Evolutionary conservation across 2,888 invertebrate genomes (phyloP), one percentile per base, ranked within the genome.

Genomic region (Aleiodes alternator): DNA sequence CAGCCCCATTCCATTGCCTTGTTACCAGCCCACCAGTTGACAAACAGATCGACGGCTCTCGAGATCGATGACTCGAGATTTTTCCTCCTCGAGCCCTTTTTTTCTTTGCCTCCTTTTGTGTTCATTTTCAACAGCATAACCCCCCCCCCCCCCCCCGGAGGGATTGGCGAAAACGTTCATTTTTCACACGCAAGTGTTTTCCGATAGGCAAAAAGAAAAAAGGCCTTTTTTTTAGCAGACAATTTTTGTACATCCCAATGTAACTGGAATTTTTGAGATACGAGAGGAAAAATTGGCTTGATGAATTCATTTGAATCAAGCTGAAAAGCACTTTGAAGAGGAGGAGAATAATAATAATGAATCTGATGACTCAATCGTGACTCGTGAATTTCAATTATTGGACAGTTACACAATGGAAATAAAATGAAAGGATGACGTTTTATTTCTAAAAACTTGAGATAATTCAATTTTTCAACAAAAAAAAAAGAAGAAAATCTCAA

Each of bases 21-120:
- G 64, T 43, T 48, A 11, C 53, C 31, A 69, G 59, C 73, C 43
- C 68, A 70, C 64, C 59, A 34, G 73, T 68, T 75, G 72, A 74
- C 74, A 74, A 71, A 77, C 69, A 57, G 68, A 75, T 75, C 68
- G 59, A 75, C 69, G 59, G 56, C 69, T 64, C 72, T 76, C 76
- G 74, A 80, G 82, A 81, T 83, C 81, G 82, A 83, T 84, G 82
- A 82, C 80, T 78, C 75, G 70, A 72, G 75, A 77, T 75, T 81
- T 80, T 79, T 81, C 80, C 74, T 56, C 57, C 59, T 71, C 55
- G 51, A 53, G 29, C 23, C 74, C 48, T 56, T 66, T 66, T 38
- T 16, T 73, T 48, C 31, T 53, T 43, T 50, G n/a, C 70, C 38
- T 75, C 51, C 56, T 55, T 43, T 43, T 43, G 43, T 43, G 43